phyloP scores from a whole-genome alignment of 2,888 invertebrate genomes.

The Cephus runcator region DNA sequence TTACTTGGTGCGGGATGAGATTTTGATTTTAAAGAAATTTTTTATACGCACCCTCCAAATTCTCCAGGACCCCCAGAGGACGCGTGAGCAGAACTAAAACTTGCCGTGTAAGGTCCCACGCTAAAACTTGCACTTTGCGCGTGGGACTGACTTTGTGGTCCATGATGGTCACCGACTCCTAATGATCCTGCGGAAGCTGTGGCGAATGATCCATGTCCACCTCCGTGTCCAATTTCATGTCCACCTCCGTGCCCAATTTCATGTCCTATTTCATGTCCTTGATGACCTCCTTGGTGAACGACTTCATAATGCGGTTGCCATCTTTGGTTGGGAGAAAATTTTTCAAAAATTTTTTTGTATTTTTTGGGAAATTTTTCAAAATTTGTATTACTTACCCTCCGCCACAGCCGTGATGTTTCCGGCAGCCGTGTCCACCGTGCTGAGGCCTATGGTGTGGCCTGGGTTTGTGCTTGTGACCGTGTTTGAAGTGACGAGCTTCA shows the following conservation, averaged over 20 bases:
- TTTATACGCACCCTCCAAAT: constrained; percentile 22
- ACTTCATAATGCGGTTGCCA: neutral
- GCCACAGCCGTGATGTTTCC: constrained; percentile 30
- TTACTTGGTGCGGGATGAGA: neutral
- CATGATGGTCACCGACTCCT: constrained; percentile 29
- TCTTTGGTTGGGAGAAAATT: neutral
- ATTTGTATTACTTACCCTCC: constrained; percentile 27
- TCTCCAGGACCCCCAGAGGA: constrained; percentile 25
- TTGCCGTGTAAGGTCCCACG: constrained; percentile 52
- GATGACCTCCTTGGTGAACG: neutral
- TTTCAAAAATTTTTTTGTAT: neutral
- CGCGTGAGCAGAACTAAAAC: constrained; percentile 46
- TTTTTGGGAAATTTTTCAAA: neutral
- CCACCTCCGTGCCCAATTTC: constrained; percentile 9
- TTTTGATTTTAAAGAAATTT: neutral
- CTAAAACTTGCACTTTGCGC: constrained; percentile 51
- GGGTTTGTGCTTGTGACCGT: constrained; percentile 26
- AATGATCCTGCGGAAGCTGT: constrained; percentile 43
- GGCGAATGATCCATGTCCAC: constrained; percentile 41
- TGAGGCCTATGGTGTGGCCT: constrained; percentile 26
- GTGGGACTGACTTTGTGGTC: constrained; percentile 41
- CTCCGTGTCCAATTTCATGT: constrained; percentile 9
- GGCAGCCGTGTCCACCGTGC: constrained; percentile 27
- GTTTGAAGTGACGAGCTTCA: constrained; percentile 26
- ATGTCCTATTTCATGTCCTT: constrained; percentile 5